A percentile compares a stretch with the other conserved stretches of the same genome.
Conservation (phyloP, 2,113 vertebrate genomes). For the Isichthys henryi region DNA sequence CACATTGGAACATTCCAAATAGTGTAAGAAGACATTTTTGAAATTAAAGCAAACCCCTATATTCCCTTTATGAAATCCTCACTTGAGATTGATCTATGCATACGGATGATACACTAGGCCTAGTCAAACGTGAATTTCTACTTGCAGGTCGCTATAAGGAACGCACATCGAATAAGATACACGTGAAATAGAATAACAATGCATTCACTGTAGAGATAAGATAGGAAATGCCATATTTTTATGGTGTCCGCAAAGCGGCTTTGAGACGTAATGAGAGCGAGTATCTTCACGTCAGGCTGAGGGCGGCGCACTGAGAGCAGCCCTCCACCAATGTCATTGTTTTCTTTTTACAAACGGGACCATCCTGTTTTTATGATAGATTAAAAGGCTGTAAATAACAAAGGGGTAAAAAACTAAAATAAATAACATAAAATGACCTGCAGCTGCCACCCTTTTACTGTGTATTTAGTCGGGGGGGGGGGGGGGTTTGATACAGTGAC, state of each 20-base stretch:
- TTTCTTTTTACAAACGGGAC: background rate
- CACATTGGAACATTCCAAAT: constrained; percentile 54
- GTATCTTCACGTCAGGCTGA: background rate
- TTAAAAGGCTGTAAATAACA: background rate
- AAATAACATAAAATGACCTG: background rate
- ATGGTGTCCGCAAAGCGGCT: constrained; percentile 29
- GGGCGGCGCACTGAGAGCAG: background rate
- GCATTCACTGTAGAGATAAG: constrained; percentile 24
- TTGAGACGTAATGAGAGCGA: background rate
- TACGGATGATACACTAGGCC: constrained; percentile 47
- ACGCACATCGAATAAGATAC: constrained; percentile 30
- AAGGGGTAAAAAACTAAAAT: background rate
- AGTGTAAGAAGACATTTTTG: constrained; percentile 34
- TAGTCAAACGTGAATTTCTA: constrained; percentile 41
- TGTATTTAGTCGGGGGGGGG: constrained; percentile 42
- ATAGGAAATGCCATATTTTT: constrained; percentile 25
- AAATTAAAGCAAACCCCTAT: constrained; percentile 32
- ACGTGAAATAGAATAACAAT: constrained; percentile 16
- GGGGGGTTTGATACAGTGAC: constrained; percentile 50
- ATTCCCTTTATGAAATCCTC: constrained; percentile 31
- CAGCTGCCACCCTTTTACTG: background rate
- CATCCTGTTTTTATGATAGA: background rate
- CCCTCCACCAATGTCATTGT: background rate
- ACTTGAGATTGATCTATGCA: constrained; percentile 60
- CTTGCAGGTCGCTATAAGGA: constrained; percentile 57